These are phyloP conservation scores for Gymnothorax reevesii DNA, from an alignment of 2,797 vertebrate species.

Conservation along the genomic window DNA sequence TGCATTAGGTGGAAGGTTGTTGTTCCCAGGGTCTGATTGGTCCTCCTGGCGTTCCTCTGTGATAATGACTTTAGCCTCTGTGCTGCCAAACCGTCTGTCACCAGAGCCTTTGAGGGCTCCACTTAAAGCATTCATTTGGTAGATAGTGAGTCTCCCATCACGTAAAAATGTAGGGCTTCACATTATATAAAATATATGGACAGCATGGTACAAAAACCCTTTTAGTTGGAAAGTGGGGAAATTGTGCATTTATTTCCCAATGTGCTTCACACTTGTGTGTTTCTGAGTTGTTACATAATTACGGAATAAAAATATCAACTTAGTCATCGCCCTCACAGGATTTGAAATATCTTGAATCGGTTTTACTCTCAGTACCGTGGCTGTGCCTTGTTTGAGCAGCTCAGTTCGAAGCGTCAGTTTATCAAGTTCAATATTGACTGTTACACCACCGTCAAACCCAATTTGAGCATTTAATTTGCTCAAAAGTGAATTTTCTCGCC, in stretches of 20 bases:
- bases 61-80: no score
- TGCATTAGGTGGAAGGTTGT: not conserved
- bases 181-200: conserved; percentile 39
- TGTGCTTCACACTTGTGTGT: conserved; percentile 60
- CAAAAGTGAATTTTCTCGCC: not conserved
- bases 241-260: conserved; percentile 61
- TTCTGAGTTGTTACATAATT: conserved; percentile 62
- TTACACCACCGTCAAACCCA: not conserved
- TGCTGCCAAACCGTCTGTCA: no score
- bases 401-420: conserved; percentile 33
- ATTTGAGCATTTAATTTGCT: conserved; percentile 5
- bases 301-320: conserved; percentile 61
- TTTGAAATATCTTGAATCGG: conserved; percentile 46
- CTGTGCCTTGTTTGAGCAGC: conserved; percentile 39
- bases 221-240: conserved; percentile 47
- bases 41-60: not conserved
- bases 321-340: conserved; percentile 53
- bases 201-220: conserved; percentile 56
- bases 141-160: conserved; percentile 50
- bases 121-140: conserved; percentile 51
- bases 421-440: conserved; percentile 38
- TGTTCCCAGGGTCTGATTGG: not conserved
- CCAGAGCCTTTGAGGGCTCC: conserved; percentile 18
- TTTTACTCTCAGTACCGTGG: conserved; percentile 39
- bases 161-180: conserved; percentile 34